Base-by-base conservation (phyloP, 2,797 vertebrate genomes). In the Pantherophis alleghaniensis region DNA sequence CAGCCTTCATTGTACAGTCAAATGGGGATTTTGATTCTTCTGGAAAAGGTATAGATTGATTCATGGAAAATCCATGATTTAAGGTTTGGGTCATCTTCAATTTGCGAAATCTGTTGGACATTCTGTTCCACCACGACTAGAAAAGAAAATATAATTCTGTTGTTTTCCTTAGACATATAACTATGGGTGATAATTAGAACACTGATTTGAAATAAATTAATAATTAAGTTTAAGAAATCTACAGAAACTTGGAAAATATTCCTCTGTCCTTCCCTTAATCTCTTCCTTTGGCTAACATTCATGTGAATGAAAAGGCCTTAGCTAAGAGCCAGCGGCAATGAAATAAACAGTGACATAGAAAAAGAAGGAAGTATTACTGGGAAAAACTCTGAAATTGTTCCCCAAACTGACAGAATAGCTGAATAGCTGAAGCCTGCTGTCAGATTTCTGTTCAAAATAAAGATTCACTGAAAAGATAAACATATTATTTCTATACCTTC, bases 121-220 rank as follows among this genome's bases (percentile, higher is more conserved):
- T 99, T 89, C 99, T 98, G 95, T 97, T 99, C 99, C 99, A 99
- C 99, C 99, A 99, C 37, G 99, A 99, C 99, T 99, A 96, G 32
- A 94, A 60, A 92, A 87, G 0, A 92, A 24, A 96, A 14, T 91
- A 95, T 7, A 94, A 91, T 92, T 94, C 10, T 16, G 9, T 12
- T 57, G 13, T 47, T 55, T 94, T 96, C 87, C 94, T 93, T 56
- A 37, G 94, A 89, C 57, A 74, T 26, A 47, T n/a, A 47, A 69
- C 83, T 42, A 9, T 37, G 32, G 88, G 89, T 94, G 92, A 47
- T 87, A 91, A 51, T 5, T 92, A 0, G 56, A 79, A 55, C 92
- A 94, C 1, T 92, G 13, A 94, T 0, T 24, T 53, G 10, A 51
- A 88, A 94, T 47, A 60, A 61, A 94, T 47, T 74, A 61, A 63